Percentiles rank a stretch among this genome's conserved stretches.
phyloP scores from a whole-genome alignment of 2,797 vertebrate species.

The Nasua narica region DNA sequence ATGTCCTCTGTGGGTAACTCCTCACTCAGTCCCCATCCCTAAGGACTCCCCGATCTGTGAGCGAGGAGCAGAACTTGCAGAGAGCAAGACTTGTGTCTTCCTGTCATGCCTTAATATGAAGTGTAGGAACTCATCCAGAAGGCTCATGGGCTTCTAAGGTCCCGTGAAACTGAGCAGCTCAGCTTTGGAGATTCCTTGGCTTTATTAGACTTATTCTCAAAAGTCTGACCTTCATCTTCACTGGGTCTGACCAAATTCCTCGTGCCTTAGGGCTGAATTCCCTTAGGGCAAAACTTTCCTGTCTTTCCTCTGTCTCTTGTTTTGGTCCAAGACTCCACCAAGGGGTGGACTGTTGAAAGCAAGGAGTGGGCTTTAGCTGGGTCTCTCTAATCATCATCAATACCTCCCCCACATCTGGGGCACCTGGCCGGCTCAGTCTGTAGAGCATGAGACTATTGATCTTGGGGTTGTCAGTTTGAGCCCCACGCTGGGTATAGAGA shows the following conservation, averaged over 20 bases:
- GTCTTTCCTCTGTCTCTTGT: neutral
- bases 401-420: neutral
- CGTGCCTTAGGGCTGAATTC: neutral
- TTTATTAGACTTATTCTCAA: neutral
- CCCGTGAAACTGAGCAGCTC: neutral
- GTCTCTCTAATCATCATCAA: neutral
- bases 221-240: neutral
- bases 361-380: neutral
- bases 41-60: neutral
- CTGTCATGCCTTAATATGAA: neutral
- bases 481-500: neutral
- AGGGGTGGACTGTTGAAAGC: neutral
- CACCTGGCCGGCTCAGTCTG: neutral
- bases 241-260: neutral
- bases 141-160: neutral
- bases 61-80: neutral
- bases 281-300: neutral
- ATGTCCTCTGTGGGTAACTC: neutral
- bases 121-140: neutral
- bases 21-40: neutral
- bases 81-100: neutral
- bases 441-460: neutral
- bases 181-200: neutral
- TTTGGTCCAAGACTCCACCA: neutral
- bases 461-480: neutral